Evolutionary conservation across 2,113 vertebrate genomes (phyloP), one percentile per base, ranked within the genome.

Genomic region (Brienomyrus brachyistius): DNA sequence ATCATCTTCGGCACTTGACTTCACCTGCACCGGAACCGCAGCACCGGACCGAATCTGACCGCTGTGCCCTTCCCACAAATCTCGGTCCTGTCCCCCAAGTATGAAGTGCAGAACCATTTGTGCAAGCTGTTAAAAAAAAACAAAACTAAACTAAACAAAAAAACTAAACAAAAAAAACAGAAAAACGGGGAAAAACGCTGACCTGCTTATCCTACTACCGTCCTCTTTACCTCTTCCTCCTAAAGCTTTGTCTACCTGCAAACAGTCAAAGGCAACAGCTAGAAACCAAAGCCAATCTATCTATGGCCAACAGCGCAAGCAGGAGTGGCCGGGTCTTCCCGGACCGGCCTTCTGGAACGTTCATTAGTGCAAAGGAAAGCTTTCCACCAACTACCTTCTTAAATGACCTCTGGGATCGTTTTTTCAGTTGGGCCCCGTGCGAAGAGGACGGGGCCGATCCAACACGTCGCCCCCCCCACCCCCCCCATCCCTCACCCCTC

Each of bases 171-270:
- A 27, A 86, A 86, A 86, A 45, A 23, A 27, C n/a, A 10, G 5
- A 51, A 56, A 96, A 92, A 92, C 91, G 93, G 96, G 96, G 96
- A 97, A 96, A 97, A 97, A 98, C 97, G 97, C 97, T 97, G 98
- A 97, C 98, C 97, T 97, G 97, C 97, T 96, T 98, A 95, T 96
- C 97, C 97, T 97, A 97, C 97, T 96, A 97, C 97, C 97, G 95
- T 97, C 97, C 97, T 98, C 96, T 96, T 99, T 98, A 98, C 98
- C 97, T 99, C 98, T 97, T 97, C 96, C 96, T 98, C 97, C 96
- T 95, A 97, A 98, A 99, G 98, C 98, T 99, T 99, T 99, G 98
- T 99, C 98, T 99, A 99, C 98, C 98, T 99, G 98, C 97, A 98
- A 98, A 99, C 97, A 98, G 98, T 99, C 98, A 99, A 98, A 98